phyloP scores from a whole-genome alignment of 2,113 vertebrate species.

The Gallinago paraguaiae region DNA sequence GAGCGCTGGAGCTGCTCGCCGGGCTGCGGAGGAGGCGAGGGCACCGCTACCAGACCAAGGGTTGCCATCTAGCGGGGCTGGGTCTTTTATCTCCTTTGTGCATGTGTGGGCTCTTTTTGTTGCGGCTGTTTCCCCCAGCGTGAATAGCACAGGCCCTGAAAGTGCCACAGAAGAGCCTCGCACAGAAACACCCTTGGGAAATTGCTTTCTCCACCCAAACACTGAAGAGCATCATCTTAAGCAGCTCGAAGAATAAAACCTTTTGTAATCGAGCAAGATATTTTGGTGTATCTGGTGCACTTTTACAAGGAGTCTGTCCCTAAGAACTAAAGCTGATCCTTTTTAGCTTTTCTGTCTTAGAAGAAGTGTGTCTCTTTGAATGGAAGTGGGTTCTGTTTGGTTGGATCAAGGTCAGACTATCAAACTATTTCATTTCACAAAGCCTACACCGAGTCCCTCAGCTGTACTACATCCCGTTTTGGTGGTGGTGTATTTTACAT shows the following conservation, averaged over 20 bases:
- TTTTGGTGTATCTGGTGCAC: neutral
- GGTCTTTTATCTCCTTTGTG: neutral
- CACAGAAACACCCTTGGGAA: neutral
- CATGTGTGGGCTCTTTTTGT: conserved; percentile 20
- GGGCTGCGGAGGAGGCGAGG: neutral
- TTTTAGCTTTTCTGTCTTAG: neutral
- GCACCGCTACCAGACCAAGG: neutral
- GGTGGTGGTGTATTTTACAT: neutral
- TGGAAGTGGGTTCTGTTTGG: neutral
- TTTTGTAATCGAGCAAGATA: neutral
- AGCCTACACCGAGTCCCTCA: neutral
- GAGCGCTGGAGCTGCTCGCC: neutral
- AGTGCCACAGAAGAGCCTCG: neutral
- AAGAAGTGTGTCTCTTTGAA: neutral
- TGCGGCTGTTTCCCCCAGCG: neutral
- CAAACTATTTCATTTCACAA: neutral
- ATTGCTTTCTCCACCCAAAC: neutral
- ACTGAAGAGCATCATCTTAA: neutral
- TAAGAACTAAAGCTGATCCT: neutral
- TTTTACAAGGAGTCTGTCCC: neutral
- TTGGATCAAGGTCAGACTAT: neutral
- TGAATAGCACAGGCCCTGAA: neutral
- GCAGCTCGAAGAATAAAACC: neutral
- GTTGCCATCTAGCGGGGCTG: neutral
- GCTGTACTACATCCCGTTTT: neutral